A percentile compares a stretch with the other conserved stretches of the same genome.
These are phyloP conservation scores for Apotomis turbidana DNA, from an alignment of 2,888 invertebrate species.

Conservation along the genomic window DNA sequence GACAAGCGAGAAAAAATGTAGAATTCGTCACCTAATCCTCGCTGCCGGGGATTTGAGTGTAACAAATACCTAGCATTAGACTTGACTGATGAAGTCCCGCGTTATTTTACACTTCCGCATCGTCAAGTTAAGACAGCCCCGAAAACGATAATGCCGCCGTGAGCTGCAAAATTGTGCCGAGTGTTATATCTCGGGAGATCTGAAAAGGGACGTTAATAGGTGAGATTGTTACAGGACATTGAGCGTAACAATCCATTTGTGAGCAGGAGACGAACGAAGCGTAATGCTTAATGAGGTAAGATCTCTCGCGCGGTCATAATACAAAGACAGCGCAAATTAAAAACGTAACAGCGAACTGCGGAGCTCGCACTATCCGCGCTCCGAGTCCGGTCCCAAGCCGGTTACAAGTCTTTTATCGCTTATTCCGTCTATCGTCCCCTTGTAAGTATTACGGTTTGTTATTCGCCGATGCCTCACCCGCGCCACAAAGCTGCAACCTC, in stretches of 20 bases:
- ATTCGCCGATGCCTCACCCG: slow-evolving; percentile 54
- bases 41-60: slow-evolving; percentile 59
- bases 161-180: slow-evolving; percentile 16
- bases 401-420: slow-evolving; percentile 29
- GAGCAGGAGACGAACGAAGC: slow-evolving; percentile 50
- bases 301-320: slow-evolving; percentile 51
- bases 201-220: slow-evolving; percentile 51
- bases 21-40: slow-evolving; percentile 80
- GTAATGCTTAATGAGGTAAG: slow-evolving; percentile 66
- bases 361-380: slow-evolving; percentile 17
- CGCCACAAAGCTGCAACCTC: slow-evolving; percentile 71
- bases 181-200: slow-evolving; percentile 12
- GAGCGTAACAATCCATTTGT: slow-evolving; percentile 58
- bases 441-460: slow-evolving; percentile 38
- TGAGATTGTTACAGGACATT: slow-evolving; percentile 62
- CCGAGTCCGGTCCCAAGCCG: slow-evolving; percentile 12
- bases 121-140: slow-evolving; percentile 33
- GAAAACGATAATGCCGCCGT: slow-evolving; percentile 12
- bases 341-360: slow-evolving; percentile 44
- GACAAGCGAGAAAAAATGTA: slow-evolving; percentile 74
- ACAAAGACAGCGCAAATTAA: slow-evolving; percentile 50
- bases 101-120: slow-evolving; percentile 42
- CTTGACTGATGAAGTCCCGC: slow-evolving; percentile 61
- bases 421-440: slow-evolving; percentile 25
- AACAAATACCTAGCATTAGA: slow-evolving; percentile 75